A percentile compares a stretch with the other conserved stretches of the same genome.
Evolutionary conservation across 92 coral and sea anemone genomes (phyloP).

Genomic region (Virgularia gustaviana): DNA sequence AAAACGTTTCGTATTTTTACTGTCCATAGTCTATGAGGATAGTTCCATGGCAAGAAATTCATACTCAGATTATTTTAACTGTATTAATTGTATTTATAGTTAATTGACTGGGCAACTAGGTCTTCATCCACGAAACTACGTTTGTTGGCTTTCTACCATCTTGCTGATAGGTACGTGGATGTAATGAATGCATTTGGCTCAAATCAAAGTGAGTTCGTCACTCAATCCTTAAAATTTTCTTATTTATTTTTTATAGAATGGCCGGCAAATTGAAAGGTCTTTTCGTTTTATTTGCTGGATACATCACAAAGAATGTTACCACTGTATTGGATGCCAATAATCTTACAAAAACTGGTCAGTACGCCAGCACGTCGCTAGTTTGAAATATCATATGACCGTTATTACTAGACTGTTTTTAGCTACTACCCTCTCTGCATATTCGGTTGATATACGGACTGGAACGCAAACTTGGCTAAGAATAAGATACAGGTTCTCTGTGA

Average conservation of each 20-base stretch:
- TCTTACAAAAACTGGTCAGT: constrained; percentile 68
- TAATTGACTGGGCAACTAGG: constrained; percentile 93
- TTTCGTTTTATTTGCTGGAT: constrained; percentile 92
- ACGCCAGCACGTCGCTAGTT: no score
- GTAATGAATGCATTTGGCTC: neutral
- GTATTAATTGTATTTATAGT: constrained; percentile 43
- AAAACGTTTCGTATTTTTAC: no score
- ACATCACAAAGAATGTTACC: constrained; percentile 87
- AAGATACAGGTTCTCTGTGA: no score
- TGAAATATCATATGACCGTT: neutral
- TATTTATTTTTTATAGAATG: constrained; percentile 45
- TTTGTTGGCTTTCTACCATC: constrained; percentile 81
- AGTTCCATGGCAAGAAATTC: no score
- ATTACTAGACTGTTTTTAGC: neutral
- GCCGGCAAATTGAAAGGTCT: constrained; percentile 87
- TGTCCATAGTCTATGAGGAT: no score
- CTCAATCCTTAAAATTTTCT: neutral
- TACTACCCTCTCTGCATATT: neutral
- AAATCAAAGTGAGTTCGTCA: neutral
- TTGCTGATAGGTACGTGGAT: constrained; percentile 71
- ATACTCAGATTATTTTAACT: no score
- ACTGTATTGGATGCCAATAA: constrained; percentile 68
- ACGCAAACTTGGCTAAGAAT: no score
- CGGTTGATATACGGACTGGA: neutral
- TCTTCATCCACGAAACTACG: constrained; percentile 58